Evolutionary conservation across 1,140 invertebrate species (phyloP).

Genomic region (Polypedilum vanderplanki): DNA sequence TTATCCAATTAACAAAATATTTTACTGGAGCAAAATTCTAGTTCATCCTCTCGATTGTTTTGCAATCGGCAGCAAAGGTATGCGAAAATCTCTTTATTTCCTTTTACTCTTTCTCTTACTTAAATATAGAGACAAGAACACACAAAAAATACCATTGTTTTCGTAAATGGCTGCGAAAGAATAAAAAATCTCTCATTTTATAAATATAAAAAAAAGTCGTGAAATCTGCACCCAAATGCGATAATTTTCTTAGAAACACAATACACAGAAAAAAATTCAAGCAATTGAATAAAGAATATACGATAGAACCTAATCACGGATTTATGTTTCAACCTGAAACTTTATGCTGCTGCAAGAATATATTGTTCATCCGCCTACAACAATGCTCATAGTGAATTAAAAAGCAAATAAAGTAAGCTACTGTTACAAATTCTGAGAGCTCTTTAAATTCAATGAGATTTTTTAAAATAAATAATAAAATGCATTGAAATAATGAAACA

Average conservation of each 20-base stretch:
- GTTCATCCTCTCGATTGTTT: constrained; percentile 4
- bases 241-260: background rate
- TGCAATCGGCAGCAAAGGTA: background rate
- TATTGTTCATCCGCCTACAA: background rate
- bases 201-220: constrained; percentile 12
- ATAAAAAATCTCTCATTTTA: background rate
- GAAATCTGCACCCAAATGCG: constrained; percentile 10
- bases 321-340: no score
- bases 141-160: no score
- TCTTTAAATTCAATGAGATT: no score
- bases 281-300: background rate
- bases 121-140: constrained; percentile 9
- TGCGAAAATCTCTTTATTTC: background rate
- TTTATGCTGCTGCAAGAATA: background rate
- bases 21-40: constrained; percentile 7
- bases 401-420: no score
- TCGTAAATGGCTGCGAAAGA: no score
- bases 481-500: no score
- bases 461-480: no score
- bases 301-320: no score
- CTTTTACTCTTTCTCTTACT: background rate
- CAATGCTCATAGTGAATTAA: background rate
- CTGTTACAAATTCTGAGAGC: no score
- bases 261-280: background rate
- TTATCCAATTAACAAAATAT: constrained; percentile 27